Conservation (phyloP, 2,113 vertebrate species). For the Choloepus hoffmanni region DNA sequence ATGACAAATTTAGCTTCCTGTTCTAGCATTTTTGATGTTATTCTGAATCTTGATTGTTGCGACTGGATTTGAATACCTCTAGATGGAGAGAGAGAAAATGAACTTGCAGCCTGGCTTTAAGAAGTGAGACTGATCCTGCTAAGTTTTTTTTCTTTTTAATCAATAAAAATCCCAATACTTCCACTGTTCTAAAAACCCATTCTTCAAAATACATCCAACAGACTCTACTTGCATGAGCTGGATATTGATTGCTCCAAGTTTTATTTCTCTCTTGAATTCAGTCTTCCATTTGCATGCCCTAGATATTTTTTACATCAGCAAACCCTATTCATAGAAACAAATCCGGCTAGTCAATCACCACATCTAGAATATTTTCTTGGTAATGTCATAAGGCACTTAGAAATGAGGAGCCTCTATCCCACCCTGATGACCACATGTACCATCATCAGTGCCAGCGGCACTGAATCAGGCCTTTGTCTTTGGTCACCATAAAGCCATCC, state of each 20-base stretch:
- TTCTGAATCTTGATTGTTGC: not conserved
- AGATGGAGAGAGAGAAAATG: not conserved
- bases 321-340: not conserved
- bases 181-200: not conserved
- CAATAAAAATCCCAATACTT: not conserved
- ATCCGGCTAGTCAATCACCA: not conserved
- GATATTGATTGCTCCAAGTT: not conserved
- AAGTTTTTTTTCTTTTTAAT: not conserved
- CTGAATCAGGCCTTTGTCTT: not conserved
- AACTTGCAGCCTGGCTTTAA: not conserved
- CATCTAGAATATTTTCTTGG: not conserved
- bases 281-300: not conserved
- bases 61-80: not conserved
- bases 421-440: not conserved
- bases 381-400: not conserved
- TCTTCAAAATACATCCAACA: not conserved
- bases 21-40: not conserved
- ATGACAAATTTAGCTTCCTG: not conserved
- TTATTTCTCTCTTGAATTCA: not conserved
- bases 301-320: not conserved
- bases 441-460: not conserved
- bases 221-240: not conserved
- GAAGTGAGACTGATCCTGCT: not conserved
- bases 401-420: not conserved
- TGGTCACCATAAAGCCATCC: not conserved